phyloP scores from a whole-genome alignment of 2,113 vertebrate genomes.

The Pomatostomus ruficeps region DNA sequence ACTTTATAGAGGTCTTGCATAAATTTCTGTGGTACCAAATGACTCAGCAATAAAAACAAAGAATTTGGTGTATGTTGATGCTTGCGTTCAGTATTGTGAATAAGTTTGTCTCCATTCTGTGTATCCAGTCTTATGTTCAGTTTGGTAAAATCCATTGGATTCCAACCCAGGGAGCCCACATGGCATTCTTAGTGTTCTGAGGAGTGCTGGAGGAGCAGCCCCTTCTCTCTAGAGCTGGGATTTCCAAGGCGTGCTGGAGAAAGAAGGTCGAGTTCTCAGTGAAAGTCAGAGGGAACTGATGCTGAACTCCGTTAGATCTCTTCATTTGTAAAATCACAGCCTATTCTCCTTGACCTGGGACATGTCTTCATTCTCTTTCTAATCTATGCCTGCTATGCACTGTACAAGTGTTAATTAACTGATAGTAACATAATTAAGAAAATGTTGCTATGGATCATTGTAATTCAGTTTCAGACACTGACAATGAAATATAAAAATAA shows the following conservation, averaged over 20 bases:
- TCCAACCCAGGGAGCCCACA: background rate
- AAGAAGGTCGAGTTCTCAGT: background rate
- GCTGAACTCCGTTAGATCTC: background rate
- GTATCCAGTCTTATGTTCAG: background rate
- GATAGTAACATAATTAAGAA: background rate
- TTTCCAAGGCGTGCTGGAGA: background rate
- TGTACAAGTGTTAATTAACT: slow-evolving; percentile 7
- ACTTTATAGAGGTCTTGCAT: background rate
- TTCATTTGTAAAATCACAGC: background rate
- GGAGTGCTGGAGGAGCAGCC: background rate
- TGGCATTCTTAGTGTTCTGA: background rate
- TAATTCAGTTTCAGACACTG: background rate
- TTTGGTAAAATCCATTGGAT: background rate
- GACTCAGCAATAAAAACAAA: background rate
- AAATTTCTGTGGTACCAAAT: background rate
- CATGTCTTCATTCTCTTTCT: background rate
- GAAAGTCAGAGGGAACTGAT: background rate
- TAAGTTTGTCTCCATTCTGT: background rate
- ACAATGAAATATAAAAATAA: background rate
- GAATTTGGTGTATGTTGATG: background rate
- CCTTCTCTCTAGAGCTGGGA: background rate
- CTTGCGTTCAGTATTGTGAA: too few species aligned
- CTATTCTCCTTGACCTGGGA: background rate
- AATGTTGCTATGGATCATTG: background rate
- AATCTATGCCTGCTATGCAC: background rate